Base-by-base conservation (phyloP, 2,113 vertebrate genomes). In the Lontra canadensis region DNA sequence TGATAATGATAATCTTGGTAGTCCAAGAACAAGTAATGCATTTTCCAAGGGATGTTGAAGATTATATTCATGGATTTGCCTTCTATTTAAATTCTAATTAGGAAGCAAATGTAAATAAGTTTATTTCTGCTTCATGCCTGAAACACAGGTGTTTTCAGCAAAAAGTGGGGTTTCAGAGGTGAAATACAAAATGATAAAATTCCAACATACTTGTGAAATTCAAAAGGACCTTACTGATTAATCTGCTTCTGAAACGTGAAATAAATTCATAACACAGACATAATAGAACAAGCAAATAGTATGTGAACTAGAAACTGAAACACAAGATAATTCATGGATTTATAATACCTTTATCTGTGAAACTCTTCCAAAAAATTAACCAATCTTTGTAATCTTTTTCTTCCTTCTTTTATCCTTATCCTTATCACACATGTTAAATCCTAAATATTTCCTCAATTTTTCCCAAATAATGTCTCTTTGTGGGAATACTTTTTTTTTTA, bases 31-130 rank as follows among this genome's bases (percentile, higher is more conserved):
- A 42, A 39, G 29, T 9, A 73, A 73, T 44, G 14, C 0, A 29
- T 36, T 73, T 88, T 59, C 36, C 52, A 49, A 23, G 11, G 2
- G 23, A 73, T 69, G 23, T 57, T 47, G 15, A 85, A 73, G 55
- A 67, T 47, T 57, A 67, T 15, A 80, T 88, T 90, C 23, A 13
- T 36, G 23, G 63, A 82, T 78, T 73, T 89, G 29, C 29, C 18
- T 94, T 73, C 44, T 88, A 14, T 94, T 97, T 95, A 94, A 52
- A 94, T 81, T 93, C 88, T 44, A 65, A 49, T 96, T 71, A 83
- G n/a, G 67, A 84, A 93, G 23, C 18, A 91, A 71, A 84, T 63
- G 29, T 84, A 74, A 74, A 12, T 71, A 55, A 84, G 15, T 49
- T 80, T 69, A 82, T 82, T 89, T 86, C 18, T 94, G 34, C 1